Conservation (phyloP, 1,140 invertebrate species). For the Piezodorus guildinii region DNA sequence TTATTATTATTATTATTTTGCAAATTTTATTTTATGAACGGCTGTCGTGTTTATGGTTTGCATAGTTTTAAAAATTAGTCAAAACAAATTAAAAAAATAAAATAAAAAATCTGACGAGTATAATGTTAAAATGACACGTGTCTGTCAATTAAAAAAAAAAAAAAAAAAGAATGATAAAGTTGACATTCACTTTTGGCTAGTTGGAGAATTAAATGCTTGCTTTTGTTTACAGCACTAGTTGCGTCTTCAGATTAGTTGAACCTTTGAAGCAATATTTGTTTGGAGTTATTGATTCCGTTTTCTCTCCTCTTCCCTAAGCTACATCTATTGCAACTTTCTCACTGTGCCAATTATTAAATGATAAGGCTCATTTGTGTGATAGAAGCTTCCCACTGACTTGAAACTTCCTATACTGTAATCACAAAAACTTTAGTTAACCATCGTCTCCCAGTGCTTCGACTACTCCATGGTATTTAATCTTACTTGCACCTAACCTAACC, state of each 20-base stretch:
- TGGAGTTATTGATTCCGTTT: neutral
- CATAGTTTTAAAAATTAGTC: too few species aligned
- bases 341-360: constrained; percentile 11
- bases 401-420: neutral
- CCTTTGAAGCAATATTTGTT: neutral
- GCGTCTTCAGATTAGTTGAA: neutral
- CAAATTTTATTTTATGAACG: too few species aligned
- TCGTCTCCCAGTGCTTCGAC: neutral
- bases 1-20: too few species aligned
- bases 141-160: too few species aligned
- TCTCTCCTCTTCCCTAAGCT: constrained; percentile 6
- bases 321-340: neutral
- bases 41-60: too few species aligned
- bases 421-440: neutral
- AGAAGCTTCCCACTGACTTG: neutral
- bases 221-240: neutral
- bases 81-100: too few species aligned
- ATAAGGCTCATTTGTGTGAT: constrained; percentile 3
- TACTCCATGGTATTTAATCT: neutral
- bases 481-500: constrained; percentile 7
- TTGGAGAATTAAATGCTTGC: constrained; percentile 1
- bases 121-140: too few species aligned
- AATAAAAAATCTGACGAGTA: too few species aligned
- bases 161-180: too few species aligned
- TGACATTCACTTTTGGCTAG: neutral